Evolutionary conservation across 2,797 vertebrate species (phyloP).

Genomic region (Melanogrammus aeglefinus): DNA sequence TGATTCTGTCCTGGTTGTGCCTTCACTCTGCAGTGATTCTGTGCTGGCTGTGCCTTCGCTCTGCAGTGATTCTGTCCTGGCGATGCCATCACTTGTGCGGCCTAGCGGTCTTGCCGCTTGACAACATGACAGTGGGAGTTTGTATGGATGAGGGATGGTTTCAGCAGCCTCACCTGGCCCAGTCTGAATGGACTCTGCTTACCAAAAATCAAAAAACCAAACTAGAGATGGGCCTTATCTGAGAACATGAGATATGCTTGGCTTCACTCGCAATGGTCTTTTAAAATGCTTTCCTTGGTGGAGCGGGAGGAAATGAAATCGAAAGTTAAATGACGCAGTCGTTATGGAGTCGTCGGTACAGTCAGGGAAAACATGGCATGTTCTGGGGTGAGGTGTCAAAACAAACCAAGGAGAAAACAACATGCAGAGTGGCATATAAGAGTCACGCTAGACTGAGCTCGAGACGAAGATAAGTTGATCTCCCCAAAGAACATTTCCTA

Average conservation of each 20-base stretch:
- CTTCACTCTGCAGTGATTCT: too few relatives aligned
- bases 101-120: constrained; percentile 32
- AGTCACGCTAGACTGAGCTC: neutral
- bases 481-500: neutral
- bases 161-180: too few relatives aligned
- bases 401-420: neutral
- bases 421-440: neutral
- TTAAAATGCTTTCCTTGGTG: neutral
- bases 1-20: too few relatives aligned
- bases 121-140: constrained; percentile 35
- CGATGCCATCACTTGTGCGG: neutral
- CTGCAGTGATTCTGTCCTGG: too few relatives aligned
- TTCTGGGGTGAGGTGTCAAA: neutral
- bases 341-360: neutral
- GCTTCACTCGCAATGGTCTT: constrained; percentile 3
- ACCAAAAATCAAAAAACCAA: neutral
- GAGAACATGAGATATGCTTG: neutral
- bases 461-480: neutral
- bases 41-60: too few relatives aligned
- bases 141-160: too few relatives aligned
- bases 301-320: neutral
- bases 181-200: neutral
- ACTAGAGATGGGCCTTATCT: constrained; percentile 30
- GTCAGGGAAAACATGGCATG: neutral
- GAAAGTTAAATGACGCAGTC: neutral